These are phyloP conservation scores for Trematocara variabile DNA, from an alignment of 2,113 vertebrate genomes.

Conservation along the genomic window DNA sequence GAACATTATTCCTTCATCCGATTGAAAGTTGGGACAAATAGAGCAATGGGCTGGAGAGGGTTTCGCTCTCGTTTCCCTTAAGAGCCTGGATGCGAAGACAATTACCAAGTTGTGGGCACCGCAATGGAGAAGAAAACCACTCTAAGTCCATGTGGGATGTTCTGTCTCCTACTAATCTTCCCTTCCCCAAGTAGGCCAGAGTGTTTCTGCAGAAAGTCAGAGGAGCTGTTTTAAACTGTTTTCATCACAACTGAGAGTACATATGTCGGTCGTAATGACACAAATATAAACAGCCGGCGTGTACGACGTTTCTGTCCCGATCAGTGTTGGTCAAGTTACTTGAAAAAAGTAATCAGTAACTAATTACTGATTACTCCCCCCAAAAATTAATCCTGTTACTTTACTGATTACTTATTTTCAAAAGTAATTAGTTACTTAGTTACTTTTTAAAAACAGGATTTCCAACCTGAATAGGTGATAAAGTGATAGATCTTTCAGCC, in stretches of 20 bases:
- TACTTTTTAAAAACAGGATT: no score
- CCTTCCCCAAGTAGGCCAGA: constrained; percentile 41
- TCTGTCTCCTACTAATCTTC: constrained; percentile 55
- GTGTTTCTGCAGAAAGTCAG: constrained; percentile 21
- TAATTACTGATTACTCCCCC: no score
- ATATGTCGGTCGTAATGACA: neutral
- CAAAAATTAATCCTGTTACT: no score
- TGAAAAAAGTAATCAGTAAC: no score
- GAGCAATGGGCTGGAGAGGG: constrained; percentile 11
- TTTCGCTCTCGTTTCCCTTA: constrained; percentile 34
- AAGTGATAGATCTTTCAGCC: no score
- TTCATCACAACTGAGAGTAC: neutral
- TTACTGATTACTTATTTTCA: no score
- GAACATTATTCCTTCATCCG: constrained; percentile 54
- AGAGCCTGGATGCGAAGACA: constrained; percentile 56
- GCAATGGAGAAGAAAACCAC: constrained; percentile 38
- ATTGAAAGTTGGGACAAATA: constrained; percentile 48
- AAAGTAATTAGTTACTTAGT: no score
- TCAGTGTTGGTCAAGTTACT: neutral
- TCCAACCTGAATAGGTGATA: no score
- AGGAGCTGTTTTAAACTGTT: constrained; percentile 21
- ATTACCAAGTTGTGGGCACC: constrained; percentile 55
- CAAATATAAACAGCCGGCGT: neutral
- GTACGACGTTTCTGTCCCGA: neutral
- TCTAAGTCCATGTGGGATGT: constrained; percentile 59